Evolutionary conservation across 2,113 vertebrate genomes (phyloP).

Genomic region (Sinocyclocheilus anshuiensis): DNA sequence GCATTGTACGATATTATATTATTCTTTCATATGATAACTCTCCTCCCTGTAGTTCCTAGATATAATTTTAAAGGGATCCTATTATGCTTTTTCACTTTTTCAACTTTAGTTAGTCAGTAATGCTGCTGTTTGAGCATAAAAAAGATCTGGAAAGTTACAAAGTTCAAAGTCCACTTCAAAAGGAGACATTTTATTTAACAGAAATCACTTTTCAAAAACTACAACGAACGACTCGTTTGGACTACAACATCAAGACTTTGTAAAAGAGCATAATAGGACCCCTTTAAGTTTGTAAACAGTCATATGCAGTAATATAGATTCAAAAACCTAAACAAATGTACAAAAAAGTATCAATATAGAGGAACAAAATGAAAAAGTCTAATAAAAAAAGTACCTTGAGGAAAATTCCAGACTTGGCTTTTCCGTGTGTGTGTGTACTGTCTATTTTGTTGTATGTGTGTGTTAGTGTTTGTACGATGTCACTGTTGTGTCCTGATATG

Average conservation of each 20-base stretch:
- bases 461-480: conserved; percentile 47
- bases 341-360: conserved; percentile 73
- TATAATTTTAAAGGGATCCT: conserved; percentile 36
- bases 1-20: conserved; percentile 68
- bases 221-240: too few species aligned
- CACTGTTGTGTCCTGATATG: conserved; percentile 56
- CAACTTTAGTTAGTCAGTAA: too few species aligned
- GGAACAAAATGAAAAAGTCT: conserved; percentile 73
- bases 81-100: too few species aligned
- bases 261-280: too few species aligned
- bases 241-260: too few species aligned
- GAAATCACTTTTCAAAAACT: too few species aligned
- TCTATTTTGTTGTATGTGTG: conserved; percentile 44
- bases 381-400: conserved; percentile 68
- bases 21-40: conserved; percentile 69
- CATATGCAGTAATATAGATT: conserved; percentile 70
- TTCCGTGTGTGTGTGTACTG: conserved; percentile 62
- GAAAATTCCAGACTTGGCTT: conserved; percentile 56
- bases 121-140: too few species aligned
- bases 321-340: conserved; percentile 72
- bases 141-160: too few species aligned
- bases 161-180: too few species aligned
- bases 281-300: conserved; percentile 88
- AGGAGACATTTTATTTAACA: too few species aligned
- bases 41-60: conserved; percentile 81